These are phyloP conservation scores for Labroides dimidiatus DNA, from an alignment of 2,797 vertebrate species.

Conservation along the genomic window DNA sequence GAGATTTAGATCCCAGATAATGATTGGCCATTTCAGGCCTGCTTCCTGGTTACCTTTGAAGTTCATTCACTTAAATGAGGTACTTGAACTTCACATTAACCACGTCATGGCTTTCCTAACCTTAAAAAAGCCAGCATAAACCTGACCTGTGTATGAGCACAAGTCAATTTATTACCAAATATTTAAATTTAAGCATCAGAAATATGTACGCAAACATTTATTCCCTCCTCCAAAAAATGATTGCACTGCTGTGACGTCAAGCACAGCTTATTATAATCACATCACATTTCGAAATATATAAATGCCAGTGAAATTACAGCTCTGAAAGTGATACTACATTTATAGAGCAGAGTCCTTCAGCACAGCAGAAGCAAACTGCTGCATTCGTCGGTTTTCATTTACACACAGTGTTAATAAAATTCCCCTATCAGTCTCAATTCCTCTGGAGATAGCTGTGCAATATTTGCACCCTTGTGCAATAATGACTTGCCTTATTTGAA, in stretches of 20 bases:
- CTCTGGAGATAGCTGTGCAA: constrained; percentile 11
- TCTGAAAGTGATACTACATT: constrained; percentile 17
- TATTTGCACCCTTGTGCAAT: constrained; percentile 1
- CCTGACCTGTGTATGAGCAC: constrained; percentile 4
- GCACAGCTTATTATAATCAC: constrained; percentile 5
- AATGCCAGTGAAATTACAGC: constrained; percentile 1
- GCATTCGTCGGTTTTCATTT: constrained; percentile 22
- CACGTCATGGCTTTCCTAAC: constrained; percentile 25
- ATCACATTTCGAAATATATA: constrained; percentile 26
- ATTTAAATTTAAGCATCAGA: not conserved
- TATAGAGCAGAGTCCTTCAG: constrained; percentile 22
- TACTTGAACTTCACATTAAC: constrained; percentile 54
- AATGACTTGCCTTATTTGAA: not conserved
- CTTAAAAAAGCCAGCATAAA: constrained; percentile 35
- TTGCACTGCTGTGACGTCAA: not conserved
- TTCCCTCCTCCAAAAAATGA: not conserved
- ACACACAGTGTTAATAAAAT: constrained; percentile 14
- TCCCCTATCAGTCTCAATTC: constrained; percentile 2
- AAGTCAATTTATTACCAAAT: not conserved
- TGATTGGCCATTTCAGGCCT: constrained; percentile 41
- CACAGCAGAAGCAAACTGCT: constrained; percentile 17
- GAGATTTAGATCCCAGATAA: constrained; percentile 56
- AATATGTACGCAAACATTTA: not conserved
- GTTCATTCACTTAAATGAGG: constrained; percentile 41
- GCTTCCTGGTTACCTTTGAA: constrained; percentile 47